Conservation (phyloP, 2,113 vertebrate genomes). For the Paramormyrops kingsleyae region DNA sequence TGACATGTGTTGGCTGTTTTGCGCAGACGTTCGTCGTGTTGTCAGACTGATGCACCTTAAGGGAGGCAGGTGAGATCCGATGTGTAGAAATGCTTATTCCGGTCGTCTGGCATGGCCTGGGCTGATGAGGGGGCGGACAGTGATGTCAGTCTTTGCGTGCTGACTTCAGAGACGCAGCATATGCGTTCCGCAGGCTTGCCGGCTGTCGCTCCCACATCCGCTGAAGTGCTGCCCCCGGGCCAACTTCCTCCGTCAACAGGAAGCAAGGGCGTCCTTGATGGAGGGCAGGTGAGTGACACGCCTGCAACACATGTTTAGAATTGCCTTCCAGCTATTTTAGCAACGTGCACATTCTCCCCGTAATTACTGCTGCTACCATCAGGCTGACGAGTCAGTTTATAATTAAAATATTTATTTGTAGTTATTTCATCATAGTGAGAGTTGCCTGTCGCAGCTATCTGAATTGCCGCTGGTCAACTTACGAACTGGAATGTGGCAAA, state of each 20-base stretch:
- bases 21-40: background rate
- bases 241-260: background rate
- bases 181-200: background rate
- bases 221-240: background rate
- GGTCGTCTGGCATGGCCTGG: background rate
- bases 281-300: background rate
- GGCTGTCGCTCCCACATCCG: background rate
- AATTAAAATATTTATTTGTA: background rate
- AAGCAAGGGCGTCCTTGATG: background rate
- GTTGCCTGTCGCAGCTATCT: background rate
- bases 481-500: background rate
- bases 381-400: background rate
- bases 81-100: background rate
- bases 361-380: background rate
- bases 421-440: background rate
- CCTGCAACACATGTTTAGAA: background rate
- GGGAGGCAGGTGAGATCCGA: background rate
- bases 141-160: background rate
- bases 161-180: background rate
- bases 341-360: background rate
- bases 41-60: background rate
- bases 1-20: background rate
- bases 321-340: background rate
- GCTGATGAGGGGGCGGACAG: background rate
- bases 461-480: background rate